A percentile compares a stretch with the other conserved stretches of the same genome.
These are phyloP conservation scores for Alectura lathami DNA, from an alignment of 2,113 vertebrate species.

Conservation along the genomic window DNA sequence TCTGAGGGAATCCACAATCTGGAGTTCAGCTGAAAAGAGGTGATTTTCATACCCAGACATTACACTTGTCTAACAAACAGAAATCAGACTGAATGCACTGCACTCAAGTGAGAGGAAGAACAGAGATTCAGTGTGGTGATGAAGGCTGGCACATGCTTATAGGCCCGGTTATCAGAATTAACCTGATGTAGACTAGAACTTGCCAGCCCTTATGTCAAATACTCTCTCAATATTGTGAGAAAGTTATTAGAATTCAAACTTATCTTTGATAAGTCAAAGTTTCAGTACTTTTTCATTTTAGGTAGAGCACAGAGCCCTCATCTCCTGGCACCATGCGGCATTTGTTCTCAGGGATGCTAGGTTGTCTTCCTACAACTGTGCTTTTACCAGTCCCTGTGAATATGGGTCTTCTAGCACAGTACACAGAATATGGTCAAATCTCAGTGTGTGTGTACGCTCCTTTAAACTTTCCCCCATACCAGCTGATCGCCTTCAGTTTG, in stretches of 20 bases:
- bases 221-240: neutral
- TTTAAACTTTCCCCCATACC: neutral
- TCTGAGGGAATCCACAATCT: neutral
- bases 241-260: neutral
- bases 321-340: neutral
- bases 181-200: neutral
- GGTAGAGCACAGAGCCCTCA: neutral
- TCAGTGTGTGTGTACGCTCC: neutral
- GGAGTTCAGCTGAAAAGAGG: neutral
- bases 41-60: neutral
- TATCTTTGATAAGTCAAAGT: neutral
- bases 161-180: neutral
- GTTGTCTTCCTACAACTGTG: neutral
- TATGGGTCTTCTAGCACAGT: neutral
- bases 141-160: neutral
- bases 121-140: fast-evolving
- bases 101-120: neutral
- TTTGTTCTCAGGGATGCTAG: neutral
- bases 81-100: neutral
- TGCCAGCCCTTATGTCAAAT: neutral
- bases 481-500: constrained; percentile 19
- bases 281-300: neutral
- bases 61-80: neutral
- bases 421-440: neutral
- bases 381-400: neutral